phyloP scores from a whole-genome alignment of 2,113 vertebrate species.

The Zonotrichia leucophrys region DNA sequence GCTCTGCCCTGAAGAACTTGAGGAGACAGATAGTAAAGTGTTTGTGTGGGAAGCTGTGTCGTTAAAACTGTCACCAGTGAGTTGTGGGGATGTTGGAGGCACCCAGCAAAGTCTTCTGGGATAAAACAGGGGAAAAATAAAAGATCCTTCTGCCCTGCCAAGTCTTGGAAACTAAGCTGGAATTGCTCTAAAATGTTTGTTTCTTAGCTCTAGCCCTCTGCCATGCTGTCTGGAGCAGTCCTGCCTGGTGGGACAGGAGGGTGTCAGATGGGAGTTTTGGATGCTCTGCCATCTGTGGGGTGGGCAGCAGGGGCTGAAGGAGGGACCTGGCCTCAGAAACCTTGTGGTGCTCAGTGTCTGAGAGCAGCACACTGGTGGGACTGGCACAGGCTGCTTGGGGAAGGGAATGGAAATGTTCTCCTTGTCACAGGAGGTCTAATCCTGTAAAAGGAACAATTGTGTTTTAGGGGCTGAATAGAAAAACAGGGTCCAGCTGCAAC shows the following conservation, averaged over 20 bases:
- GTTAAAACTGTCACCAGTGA: not conserved
- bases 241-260: fast-evolving
- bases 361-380: not conserved
- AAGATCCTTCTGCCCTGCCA: not conserved
- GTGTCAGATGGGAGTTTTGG: not conserved
- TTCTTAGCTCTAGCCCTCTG: not conserved
- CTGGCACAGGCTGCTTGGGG: not conserved
- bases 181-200: not conserved
- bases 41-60: not conserved
- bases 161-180: not conserved
- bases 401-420: not conserved
- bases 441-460: not conserved
- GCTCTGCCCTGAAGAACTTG: not conserved
- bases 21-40: not conserved
- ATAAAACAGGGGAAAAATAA: not conserved
- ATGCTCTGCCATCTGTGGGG: fast-evolving
- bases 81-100: not conserved
- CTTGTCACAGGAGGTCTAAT: not conserved
- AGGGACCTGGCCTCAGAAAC: not conserved
- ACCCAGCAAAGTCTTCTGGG: not conserved
- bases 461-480: not conserved
- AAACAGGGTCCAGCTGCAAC: not conserved
- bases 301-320: not conserved
- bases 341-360: not conserved
- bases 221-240: not conserved